Conservation (phyloP, 2,113 vertebrate species). For the Eolophus roseicapilla region DNA sequence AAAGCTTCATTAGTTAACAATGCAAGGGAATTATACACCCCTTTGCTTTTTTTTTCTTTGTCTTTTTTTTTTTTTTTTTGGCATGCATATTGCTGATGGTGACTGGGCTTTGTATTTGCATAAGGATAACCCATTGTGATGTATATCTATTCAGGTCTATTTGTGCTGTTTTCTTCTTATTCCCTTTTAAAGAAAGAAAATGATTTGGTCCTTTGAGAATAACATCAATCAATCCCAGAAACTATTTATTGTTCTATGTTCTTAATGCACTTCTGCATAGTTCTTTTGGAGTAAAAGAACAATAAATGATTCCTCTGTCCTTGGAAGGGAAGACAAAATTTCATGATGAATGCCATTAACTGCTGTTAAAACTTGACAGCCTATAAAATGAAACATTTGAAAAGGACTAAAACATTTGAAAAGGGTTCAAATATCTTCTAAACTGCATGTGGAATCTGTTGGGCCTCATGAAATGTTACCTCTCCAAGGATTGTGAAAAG, state of each 20-base stretch:
- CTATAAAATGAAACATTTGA: not conserved
- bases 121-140: not conserved
- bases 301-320: not conserved
- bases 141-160: not conserved
- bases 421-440: not conserved
- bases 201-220: not conserved
- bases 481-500: not conserved
- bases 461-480: not conserved
- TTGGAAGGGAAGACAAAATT: not conserved
- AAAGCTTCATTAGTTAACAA: constrained; percentile 23
- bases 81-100: not conserved
- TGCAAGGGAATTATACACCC: not conserved
- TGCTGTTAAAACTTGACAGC: not conserved
- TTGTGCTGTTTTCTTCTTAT: not conserved
- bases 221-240: constrained; percentile 1
- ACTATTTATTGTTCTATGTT: not conserved
- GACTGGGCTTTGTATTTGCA: not conserved
- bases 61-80: not conserved
- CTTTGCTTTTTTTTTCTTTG: not conserved
- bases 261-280: not conserved
- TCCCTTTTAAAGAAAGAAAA: not conserved
- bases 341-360: not conserved
- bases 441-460: not conserved
- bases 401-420: not conserved
- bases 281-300: not conserved